Evolutionary conservation across 2,888 invertebrate species (phyloP).

Genomic region (Drosophila formosana): DNA sequence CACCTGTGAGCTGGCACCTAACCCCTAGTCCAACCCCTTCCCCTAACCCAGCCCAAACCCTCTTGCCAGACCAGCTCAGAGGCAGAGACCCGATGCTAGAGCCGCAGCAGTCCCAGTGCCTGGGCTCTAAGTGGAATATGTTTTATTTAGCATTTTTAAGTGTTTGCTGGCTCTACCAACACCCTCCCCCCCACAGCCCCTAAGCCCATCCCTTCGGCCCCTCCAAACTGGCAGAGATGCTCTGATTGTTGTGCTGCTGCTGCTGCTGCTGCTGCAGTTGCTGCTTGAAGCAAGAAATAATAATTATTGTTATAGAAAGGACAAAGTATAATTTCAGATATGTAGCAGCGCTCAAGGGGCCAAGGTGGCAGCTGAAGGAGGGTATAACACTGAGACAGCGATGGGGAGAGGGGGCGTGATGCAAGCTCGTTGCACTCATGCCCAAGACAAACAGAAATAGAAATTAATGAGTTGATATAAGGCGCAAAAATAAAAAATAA

Average conservation of each 20-base stretch:
- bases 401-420: neutral
- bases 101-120: constrained; percentile 23
- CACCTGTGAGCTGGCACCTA: constrained; percentile 76
- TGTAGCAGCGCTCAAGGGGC: constrained; percentile 60
- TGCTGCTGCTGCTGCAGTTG: constrained; percentile 45
- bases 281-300: constrained; percentile 77
- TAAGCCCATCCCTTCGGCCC: constrained; percentile 10
- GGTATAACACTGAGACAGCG: too few relatives aligned
- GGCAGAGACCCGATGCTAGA: constrained; percentile 19
- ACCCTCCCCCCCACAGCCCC: neutral
- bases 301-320: constrained; percentile 81
- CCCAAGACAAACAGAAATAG: constrained; percentile 75
- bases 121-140: constrained; percentile 75
- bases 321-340: constrained; percentile 80
- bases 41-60: neutral
- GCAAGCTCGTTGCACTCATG: constrained; percentile 65
- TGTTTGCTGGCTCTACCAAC: constrained; percentile 70
- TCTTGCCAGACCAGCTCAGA: neutral
- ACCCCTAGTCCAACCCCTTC: constrained; percentile 20
- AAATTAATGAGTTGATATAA: constrained; percentile 78
- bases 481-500: constrained; percentile 36
- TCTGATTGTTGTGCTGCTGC: constrained; percentile 52
- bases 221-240: constrained; percentile 41
- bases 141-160: constrained; percentile 80
- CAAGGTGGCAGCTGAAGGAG: constrained; percentile 9